These are phyloP conservation scores for Pentalonia nigronervosa DNA, from an alignment of 1,140 invertebrate species.

Conservation along the genomic window DNA sequence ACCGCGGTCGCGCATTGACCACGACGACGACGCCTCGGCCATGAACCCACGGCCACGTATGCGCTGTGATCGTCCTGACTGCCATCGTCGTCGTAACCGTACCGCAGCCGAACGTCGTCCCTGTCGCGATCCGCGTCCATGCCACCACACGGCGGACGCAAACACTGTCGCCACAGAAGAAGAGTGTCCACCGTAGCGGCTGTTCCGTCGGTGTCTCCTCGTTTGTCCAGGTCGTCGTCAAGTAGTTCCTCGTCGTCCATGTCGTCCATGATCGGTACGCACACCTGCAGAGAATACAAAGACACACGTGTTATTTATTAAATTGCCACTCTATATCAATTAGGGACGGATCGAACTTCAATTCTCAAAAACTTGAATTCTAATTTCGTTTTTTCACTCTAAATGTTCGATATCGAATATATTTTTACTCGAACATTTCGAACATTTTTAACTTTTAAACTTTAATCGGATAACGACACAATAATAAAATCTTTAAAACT, in stretches of 20 bases:
- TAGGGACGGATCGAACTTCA: too few species aligned
- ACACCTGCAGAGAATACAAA: not conserved
- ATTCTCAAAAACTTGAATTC: too few species aligned
- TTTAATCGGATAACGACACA: not conserved
- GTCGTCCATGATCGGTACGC: constrained; percentile 1
- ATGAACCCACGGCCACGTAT: not conserved
- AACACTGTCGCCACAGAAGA: constrained; percentile 16
- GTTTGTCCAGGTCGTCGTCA: not conserved
- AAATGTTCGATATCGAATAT: not conserved
- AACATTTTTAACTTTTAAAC: not conserved
- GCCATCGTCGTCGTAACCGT: constrained; percentile 19
- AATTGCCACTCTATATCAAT: not conserved
- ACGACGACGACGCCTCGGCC: not conserved
- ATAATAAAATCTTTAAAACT: not conserved
- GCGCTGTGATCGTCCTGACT: not conserved
- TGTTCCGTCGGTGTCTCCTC: not conserved
- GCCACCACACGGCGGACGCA: constrained; percentile 21
- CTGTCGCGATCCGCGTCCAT: not conserved
- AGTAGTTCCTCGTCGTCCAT: constrained; percentile 19
- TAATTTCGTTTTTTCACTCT: too few species aligned
- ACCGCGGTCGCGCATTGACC: constrained; percentile 18
- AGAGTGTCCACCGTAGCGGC: not conserved
- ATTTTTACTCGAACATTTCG: not conserved
- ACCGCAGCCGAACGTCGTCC: not conserved
- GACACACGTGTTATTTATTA: not conserved